Evolutionary conservation across 2,888 invertebrate species (phyloP).

Genomic region (Lissocephala sabroskyi): DNA sequence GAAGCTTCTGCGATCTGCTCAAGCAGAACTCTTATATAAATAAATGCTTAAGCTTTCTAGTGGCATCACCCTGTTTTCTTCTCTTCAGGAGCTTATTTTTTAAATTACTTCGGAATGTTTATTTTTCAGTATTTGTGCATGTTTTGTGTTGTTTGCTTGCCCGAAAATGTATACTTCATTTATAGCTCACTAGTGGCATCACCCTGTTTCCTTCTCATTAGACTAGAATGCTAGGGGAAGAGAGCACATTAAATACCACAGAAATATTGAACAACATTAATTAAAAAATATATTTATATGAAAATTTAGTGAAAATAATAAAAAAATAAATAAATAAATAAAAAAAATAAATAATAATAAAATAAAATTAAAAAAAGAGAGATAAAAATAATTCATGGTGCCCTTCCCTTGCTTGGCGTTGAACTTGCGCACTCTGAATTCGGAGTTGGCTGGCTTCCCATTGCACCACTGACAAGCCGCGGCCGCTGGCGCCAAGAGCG

Average conservation of each 20-base stretch:
- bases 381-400: background rate
- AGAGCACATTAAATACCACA: too few relatives aligned
- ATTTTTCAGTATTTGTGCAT: background rate
- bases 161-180: background rate
- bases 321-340: background rate
- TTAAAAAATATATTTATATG: background rate
- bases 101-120: background rate
- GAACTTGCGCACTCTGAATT: too few relatives aligned
- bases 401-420: background rate
- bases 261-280: constrained; percentile 17
- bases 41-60: too few relatives aligned
- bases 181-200: background rate
- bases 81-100: too few relatives aligned
- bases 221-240: too few relatives aligned
- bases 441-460: too few relatives aligned
- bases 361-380: background rate
- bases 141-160: background rate
- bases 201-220: constrained; percentile 7
- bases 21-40: too few relatives aligned
- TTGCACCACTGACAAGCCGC: too few relatives aligned
- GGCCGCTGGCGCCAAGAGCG: too few relatives aligned
- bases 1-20: too few relatives aligned
- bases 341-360: background rate
- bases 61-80: background rate
- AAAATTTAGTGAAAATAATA: background rate